Conservation (phyloP, 2,888 invertebrate genomes). For the Leptinotarsa haldemani region DNA sequence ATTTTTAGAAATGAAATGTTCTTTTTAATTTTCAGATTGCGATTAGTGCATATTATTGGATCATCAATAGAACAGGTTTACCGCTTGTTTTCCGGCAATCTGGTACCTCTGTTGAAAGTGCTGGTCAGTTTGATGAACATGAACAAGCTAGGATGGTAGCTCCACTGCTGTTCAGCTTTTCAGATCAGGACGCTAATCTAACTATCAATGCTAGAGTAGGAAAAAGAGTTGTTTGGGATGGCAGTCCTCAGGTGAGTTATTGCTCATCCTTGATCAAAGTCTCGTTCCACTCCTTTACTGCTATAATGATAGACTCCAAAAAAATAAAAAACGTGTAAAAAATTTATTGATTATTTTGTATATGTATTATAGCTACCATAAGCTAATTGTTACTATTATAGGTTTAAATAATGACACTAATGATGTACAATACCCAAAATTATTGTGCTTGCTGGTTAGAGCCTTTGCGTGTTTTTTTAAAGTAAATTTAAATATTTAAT, state of each 20-base stretch:
- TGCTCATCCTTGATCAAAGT: neutral
- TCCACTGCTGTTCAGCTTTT: conserved; percentile 93
- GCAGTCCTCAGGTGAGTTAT: conserved; percentile 67
- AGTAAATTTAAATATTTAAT: too few relatives aligned
- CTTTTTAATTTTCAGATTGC: conserved; percentile 70
- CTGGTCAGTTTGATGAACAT: conserved; percentile 94
- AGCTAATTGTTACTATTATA: too few relatives aligned
- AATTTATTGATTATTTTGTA: too few relatives aligned
- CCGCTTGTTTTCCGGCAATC: conserved; percentile 96
- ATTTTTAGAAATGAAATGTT: neutral
- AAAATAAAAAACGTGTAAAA: too few relatives aligned
- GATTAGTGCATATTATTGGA: conserved; percentile 91
- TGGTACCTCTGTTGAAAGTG: conserved; percentile 79
- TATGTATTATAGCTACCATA: too few relatives aligned
- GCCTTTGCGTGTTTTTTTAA: too few relatives aligned
- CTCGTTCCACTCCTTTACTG: too few relatives aligned
- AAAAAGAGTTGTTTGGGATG: conserved; percentile 68
- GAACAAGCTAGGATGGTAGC: conserved; percentile 93
- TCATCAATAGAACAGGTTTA: conserved; percentile 94
- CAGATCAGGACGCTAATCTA: conserved; percentile 87
- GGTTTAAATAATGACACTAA: too few relatives aligned
- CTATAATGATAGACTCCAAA: too few relatives aligned
- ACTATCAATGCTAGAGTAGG: conserved; percentile 84
- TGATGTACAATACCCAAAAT: too few relatives aligned
- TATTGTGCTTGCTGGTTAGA: too few relatives aligned